Base-by-base conservation (phyloP, 2,797 vertebrate species). In the Poecilia picta region DNA sequence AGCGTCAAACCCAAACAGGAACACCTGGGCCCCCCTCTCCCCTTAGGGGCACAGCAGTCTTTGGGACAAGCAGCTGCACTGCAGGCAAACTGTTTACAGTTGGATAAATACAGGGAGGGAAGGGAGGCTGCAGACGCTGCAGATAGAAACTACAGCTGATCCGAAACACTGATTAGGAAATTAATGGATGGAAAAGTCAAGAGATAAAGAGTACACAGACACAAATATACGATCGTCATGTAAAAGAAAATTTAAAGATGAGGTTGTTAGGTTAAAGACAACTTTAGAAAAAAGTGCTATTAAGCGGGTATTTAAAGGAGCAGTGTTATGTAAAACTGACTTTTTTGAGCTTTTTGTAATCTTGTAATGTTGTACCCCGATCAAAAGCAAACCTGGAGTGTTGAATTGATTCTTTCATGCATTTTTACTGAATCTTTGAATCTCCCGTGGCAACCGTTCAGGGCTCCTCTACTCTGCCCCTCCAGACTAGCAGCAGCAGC, bases 1-100 rank as follows among this genome's bases (percentile, higher is more conserved):
- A 23, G 53, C 76, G 5, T 88, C 83, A 90, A 95, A 95, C 89
- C 91, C 93, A 94, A 95, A 96, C 94, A 95, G 91, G 91, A 95
- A 95, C 94, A 96, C 95, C 95, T 96, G 94, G 86, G 81, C 87
- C 87, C 88, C 83, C 28, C 74, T 33, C 70, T 33, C 85, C 81
- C 81, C 70, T 76, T n/a, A 15, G 53, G 53, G 84, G 51, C 64
- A 2, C 71, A 73, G 68, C 79, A 1, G 77, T 88, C 47, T 76
- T 73, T 91, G 87, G 81, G 92, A 77, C 91, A 79, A 89, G 87
- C 89, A 83, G 84, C 83, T 81, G 75, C 75, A 74, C 74, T 87
- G 90, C 83, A 70, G 82, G 89, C 93, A 95, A 95, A 95, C 93
- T 93, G 93, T 95, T 95, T 95, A 94, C 72, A 92, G 88, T 83